Evolutionary conservation across 2,888 invertebrate genomes (phyloP), one percentile per base, ranked within the genome.

Genomic region (Pomacea canaliculata): DNA sequence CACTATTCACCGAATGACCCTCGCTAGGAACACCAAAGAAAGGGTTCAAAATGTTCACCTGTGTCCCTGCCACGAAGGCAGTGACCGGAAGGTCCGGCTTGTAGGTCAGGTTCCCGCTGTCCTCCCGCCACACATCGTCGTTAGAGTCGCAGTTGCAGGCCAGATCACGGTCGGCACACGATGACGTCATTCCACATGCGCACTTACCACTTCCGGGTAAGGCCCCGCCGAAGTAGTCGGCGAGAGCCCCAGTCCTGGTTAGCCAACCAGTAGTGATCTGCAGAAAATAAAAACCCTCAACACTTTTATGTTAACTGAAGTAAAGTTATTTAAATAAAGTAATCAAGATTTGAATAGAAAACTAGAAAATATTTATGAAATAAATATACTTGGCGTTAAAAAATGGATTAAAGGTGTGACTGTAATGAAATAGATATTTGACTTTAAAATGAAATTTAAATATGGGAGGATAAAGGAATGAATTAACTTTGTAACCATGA

Each of bases 81-180:
- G 83, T 83, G 19, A 89, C 83, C 0, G 89, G 89, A 10, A 89
- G 82, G 65, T 89, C 89, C 8, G 80, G 76, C 73, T 86, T 87
- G 66, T 85, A 79, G 1, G 85, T 87, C 23, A 89, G 76, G 71
- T 79, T 84, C 9, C 89, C 89, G 63, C 83, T 82, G 77, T 89
- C 89, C 48, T 79, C 78, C 16, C 88, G 76, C 87, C 87, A 87
- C 5, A 78, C 79, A 2, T 81, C 79, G 78, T 89, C 88, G 73
- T 89, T 89, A 51, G 80, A 77, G 78, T 89, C 89, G 78, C 89
- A 89, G 81, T 89, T 89, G 80, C 89, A 89, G 7, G 80, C 71
- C 16, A 80, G 73, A 0, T 76, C 80, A 4, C 79, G 70, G n/a
- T 71, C 63, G 23, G 78, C 82, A 78, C 89, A 89, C 0, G 83